These are phyloP conservation scores for Acheta domesticus DNA, from an alignment of 2,888 invertebrate genomes.

Conservation along the genomic window DNA sequence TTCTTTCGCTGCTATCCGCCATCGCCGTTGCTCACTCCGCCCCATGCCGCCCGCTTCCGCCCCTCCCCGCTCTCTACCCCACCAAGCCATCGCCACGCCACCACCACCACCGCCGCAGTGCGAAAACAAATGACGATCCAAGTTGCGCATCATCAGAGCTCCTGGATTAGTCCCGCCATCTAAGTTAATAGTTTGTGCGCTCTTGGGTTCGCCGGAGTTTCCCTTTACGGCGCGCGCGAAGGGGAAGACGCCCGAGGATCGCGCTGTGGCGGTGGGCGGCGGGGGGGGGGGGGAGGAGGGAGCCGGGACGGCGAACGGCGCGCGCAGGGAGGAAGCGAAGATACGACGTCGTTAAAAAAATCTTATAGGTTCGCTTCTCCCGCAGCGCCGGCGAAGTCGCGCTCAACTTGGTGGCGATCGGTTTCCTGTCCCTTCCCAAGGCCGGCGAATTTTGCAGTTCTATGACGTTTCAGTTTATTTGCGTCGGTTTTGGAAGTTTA, in stretches of 20 bases:
- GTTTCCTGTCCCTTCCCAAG: too few relatives aligned
- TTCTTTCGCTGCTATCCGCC: too few relatives aligned
- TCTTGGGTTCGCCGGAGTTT: not conserved
- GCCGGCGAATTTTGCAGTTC: too few relatives aligned
- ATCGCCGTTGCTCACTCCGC: too few relatives aligned
- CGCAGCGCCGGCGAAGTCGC: too few relatives aligned
- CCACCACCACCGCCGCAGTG: not conserved
- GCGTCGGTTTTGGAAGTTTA: not conserved
- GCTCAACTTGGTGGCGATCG: too few relatives aligned
- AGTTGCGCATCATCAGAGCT: slow-evolving; percentile 28
- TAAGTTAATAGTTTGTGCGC: slow-evolving; percentile 32
- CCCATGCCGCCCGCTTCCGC: too few relatives aligned
- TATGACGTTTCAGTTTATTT: too few relatives aligned
- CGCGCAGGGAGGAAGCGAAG: not conserved
- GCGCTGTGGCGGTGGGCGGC: not conserved
- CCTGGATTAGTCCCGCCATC: slow-evolving; percentile 29
- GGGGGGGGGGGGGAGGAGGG: not conserved
- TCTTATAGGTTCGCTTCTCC: too few relatives aligned
- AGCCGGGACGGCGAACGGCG: not conserved
- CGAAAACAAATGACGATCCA: slow-evolving; percentile 28
- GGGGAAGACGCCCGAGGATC: too few relatives aligned
- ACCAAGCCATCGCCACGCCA: too few relatives aligned
- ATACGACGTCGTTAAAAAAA: not conserved
- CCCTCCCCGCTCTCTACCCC: too few relatives aligned
- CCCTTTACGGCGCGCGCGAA: not conserved